Evolutionary conservation across 1,140 invertebrate genomes (phyloP).

Genomic region (Lepidurus couesii): DNA sequence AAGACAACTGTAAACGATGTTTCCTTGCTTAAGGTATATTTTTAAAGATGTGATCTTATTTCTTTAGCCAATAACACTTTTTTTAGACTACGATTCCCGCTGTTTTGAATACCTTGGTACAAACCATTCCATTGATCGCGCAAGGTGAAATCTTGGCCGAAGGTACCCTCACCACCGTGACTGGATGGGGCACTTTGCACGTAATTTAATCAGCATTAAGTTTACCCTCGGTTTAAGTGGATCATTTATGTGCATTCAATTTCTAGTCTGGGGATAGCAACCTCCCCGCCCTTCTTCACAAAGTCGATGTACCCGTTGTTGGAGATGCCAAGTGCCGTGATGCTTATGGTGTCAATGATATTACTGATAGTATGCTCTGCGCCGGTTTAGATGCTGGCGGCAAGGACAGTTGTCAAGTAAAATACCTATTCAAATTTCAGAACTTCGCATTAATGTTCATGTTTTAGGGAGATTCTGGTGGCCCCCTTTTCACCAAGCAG

Average conservation of each 20-base stretch:
- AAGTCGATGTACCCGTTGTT: constrained; percentile 42
- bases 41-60: not conserved
- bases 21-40: constrained; percentile 30
- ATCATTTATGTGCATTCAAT: constrained; percentile 6
- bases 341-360: constrained; percentile 39
- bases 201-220: constrained; percentile 40
- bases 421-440: not conserved
- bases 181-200: constrained; percentile 52
- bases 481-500: constrained; percentile 48
- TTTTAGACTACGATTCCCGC: not conserved
- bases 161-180: constrained; percentile 45
- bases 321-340: constrained; percentile 40
- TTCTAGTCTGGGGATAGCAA: constrained; percentile 27
- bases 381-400: constrained; percentile 29
- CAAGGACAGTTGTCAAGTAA: constrained; percentile 26
- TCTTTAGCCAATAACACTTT: not conserved
- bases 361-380: constrained; percentile 40
- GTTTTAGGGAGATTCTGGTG: constrained; percentile 50
- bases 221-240: not conserved
- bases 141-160: constrained; percentile 37
- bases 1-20: constrained; percentile 37
- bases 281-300: constrained; percentile 38
- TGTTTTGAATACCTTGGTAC: constrained; percentile 12
- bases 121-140: constrained; percentile 40
- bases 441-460: too few species aligned